phyloP scores from a whole-genome alignment of 1,140 invertebrate species.

The Ptiloglossa arizonensis region DNA sequence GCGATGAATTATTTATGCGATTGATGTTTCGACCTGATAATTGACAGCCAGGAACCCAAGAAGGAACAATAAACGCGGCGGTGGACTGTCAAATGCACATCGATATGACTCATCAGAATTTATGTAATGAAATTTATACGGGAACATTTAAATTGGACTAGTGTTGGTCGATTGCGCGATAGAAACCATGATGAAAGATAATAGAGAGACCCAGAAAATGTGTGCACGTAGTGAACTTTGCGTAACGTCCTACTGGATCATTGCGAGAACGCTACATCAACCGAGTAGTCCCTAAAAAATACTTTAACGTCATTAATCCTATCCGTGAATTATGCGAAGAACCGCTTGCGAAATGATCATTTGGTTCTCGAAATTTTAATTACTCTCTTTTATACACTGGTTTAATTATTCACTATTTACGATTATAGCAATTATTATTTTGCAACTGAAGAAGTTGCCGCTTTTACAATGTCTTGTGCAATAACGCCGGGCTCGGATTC shows the following conservation, averaged over 20 bases:
- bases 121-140: not conserved
- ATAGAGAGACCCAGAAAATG: not conserved
- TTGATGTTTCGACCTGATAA: no score
- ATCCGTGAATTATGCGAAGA: not conserved
- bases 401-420: no score
- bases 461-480: not conserved
- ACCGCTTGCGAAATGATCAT: not conserved
- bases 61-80: no score
- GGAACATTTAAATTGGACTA: not conserved
- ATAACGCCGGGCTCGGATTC: no score
- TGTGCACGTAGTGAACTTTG: not conserved
- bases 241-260: slow-evolving; percentile 12
- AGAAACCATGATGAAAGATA: not conserved
- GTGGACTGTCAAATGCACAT: no score
- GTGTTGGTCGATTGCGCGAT: not conserved
- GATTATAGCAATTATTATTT: no score
- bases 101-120: not conserved
- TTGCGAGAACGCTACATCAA: slow-evolving; percentile 13
- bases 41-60: no score
- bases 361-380: not conserved
- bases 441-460: no score
- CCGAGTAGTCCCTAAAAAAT: not conserved
- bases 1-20: no score
- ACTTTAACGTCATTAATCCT: slow-evolving; percentile 18
- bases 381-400: no score